Evolutionary conservation across 2,888 invertebrate species (phyloP), one percentile per base, ranked within the genome.

Genomic region (Amphiduros pacificus): DNA sequence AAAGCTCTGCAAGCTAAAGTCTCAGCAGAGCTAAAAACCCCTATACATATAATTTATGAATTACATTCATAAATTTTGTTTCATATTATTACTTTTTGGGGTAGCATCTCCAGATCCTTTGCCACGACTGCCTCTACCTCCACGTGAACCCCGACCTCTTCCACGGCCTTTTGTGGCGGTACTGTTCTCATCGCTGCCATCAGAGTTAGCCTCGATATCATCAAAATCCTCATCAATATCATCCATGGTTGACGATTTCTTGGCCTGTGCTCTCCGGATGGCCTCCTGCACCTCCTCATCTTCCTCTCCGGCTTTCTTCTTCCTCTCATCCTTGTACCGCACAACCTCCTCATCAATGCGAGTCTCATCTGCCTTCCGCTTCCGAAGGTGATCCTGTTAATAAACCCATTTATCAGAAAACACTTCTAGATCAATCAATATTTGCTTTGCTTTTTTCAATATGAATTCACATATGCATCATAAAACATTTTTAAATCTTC

Each of bases 311-410:
- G 71, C 69, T 65, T 73, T 67, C 65, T n/a, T n/a, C n/a, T 73
- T 65, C 44, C 85, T 75, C 59, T 79, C 74, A 9, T 82, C 73
- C 64, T 85, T 84, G 64, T 85, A 87, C 28, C 77, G 76, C 9
- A 75, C 71, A 1, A 89, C 76, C 69, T 85, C 85, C 0, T 80
- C 79, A 41, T 85, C 84, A 2, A 87, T 80, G 1, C 82, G 77
- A 17, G 86, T 84, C 62, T 85, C 85, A 22, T 82, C 78, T 0
- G 85, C 82, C 60, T 85, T 76, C 36, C 84, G 78, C 20, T 83
- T 78, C 73, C 84, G 84, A 50, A 90, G 76, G 75, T 86, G 83
- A 0, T 85, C 79, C 52, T 86, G 74, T n/a, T n/a, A n/a, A n/a
- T n/a, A n/a, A n/a, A n/a, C n/a, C n/a, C n/a, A 55, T 22, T 56